Evolutionary conservation across 2,113 vertebrate genomes (phyloP).

Genomic region (Chitala chitala): DNA sequence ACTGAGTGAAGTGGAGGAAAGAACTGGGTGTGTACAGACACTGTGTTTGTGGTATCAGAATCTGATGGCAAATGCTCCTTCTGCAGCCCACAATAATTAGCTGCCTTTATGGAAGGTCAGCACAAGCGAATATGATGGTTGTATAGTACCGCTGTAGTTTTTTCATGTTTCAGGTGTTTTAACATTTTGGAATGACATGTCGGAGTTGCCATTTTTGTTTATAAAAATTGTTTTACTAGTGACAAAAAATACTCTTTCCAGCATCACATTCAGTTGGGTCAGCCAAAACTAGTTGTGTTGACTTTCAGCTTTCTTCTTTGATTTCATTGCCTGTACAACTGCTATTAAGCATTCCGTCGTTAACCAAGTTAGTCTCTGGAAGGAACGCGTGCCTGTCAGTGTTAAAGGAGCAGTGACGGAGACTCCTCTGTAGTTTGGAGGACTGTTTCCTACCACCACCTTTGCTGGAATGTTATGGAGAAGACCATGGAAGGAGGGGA

Average conservation of each 20-base stretch:
- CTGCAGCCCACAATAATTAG: background rate
- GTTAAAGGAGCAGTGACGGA: background rate
- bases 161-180: background rate
- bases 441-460: background rate
- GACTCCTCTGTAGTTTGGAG: background rate
- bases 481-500: background rate
- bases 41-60: background rate
- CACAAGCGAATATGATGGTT: background rate
- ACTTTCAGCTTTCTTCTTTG: no score
- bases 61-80: background rate
- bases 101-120: background rate
- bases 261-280: no score
- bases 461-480: background rate
- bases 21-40: background rate
- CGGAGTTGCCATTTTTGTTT: no score
- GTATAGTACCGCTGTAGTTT: background rate
- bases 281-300: no score
- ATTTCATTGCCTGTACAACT: no score
- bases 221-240: no score
- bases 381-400: background rate
- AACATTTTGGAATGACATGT: background rate
- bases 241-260: no score
- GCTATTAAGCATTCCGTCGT: no score
- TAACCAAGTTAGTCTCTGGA: no score
- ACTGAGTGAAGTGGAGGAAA: background rate